phyloP scores from a whole-genome alignment of 2,113 vertebrate genomes.

The Hyla sarda region DNA sequence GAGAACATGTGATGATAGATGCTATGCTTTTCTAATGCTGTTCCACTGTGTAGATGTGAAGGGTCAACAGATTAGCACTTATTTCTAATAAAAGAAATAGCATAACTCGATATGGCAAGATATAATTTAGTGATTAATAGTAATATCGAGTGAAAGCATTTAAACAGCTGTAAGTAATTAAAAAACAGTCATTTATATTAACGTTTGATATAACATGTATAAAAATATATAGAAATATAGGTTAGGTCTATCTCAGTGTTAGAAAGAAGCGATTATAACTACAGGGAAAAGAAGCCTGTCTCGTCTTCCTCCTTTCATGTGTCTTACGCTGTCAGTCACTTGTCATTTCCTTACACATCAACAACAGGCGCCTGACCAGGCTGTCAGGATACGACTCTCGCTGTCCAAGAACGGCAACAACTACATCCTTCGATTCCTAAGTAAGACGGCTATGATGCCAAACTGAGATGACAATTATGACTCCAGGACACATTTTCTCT shows the following conservation, averaged over 20 bases:
- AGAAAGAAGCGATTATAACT: background rate
- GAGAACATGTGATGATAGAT: too few relatives aligned
- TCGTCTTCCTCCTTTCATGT: slow-evolving; percentile 70
- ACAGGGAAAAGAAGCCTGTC: slow-evolving; percentile 67
- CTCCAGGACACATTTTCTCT: slow-evolving; percentile 16
- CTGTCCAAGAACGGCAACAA: slow-evolving; percentile 72
- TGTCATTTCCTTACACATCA: slow-evolving; percentile 76
- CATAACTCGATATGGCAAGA: too few relatives aligned
- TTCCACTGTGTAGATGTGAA: too few relatives aligned
- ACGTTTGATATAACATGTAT: too few relatives aligned
- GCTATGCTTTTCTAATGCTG: too few relatives aligned
- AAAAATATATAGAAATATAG: too few relatives aligned
- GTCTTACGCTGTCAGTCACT: slow-evolving; percentile 77
- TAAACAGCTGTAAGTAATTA: too few relatives aligned
- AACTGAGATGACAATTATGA: slow-evolving; percentile 37
- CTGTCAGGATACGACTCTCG: slow-evolving; percentile 76
- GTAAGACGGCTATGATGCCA: background rate
- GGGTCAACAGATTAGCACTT: too few relatives aligned
- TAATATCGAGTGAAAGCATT: too few relatives aligned
- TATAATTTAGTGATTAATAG: too few relatives aligned
- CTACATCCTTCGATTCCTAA: slow-evolving; percentile 20
- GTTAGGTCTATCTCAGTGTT: background rate
- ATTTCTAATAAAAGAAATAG: too few relatives aligned
- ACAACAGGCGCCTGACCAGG: slow-evolving; percentile 69
- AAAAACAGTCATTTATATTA: too few relatives aligned